Evolutionary conservation across 2,113 vertebrate species (phyloP).

Genomic region (human): GRCh38 chr6:165935001-165935500

Average conservation of each 20-base stretch:
- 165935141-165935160: neutral
- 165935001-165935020: neutral
- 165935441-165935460: neutral
- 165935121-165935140: neutral
- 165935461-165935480: neutral
- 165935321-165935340: neutral
- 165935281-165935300: neutral
- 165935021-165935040: neutral
- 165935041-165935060: too few species aligned
- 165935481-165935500: neutral
- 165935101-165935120: neutral
- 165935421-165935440: too few species aligned
- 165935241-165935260: neutral
- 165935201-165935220: neutral
- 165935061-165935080: neutral
- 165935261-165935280: neutral
- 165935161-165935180: neutral
- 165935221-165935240: neutral
- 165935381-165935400: neutral
- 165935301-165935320: neutral
- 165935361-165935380: neutral
- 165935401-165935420: neutral
- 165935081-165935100: neutral
- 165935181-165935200: neutral
- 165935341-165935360: rapidly evolving